Conservation (phyloP, 2,888 invertebrate species). For the Ischnura elegans region DNA sequence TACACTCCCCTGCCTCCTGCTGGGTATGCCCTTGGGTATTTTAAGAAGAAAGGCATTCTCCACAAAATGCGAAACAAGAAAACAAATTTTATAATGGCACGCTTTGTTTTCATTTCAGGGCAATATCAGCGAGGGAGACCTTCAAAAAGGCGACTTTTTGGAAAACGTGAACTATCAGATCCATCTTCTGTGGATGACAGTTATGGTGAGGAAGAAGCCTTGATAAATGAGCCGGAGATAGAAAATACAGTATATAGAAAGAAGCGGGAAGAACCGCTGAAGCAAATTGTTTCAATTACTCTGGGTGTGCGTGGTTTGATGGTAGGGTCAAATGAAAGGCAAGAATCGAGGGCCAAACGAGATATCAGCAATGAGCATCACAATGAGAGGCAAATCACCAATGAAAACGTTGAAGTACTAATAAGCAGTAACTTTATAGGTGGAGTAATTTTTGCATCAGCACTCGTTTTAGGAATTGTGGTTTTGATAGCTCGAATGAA, state of each 20-base stretch:
- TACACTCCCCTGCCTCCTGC: no score
- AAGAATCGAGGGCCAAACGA: conserved; percentile 16
- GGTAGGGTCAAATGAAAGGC: conserved; percentile 62
- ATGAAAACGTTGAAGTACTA: not conserved
- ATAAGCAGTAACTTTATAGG: conserved; percentile 28
- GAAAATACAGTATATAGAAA: not conserved
- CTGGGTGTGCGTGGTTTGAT: conserved; percentile 72
- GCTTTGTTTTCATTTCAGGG: conserved; percentile 68
- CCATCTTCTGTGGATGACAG: not conserved
- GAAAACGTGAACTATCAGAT: conserved; percentile 72
- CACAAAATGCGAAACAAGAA: no score
- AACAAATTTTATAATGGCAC: no score
- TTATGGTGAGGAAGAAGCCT: not conserved
- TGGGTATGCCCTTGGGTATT: no score
- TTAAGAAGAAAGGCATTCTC: no score
- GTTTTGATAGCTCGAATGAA: conserved; percentile 4
- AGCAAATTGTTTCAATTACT: conserved; percentile 72
- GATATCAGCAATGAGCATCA: conserved; percentile 20
- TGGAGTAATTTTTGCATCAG: conserved; percentile 26
- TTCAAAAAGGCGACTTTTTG: conserved; percentile 59
- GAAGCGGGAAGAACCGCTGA: conserved; percentile 71
- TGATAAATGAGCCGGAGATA: not conserved
- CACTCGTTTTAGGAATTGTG: conserved; percentile 37
- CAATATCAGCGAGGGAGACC: conserved; percentile 69
- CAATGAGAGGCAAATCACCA: not conserved